Base-by-base conservation (phyloP, 2,888 invertebrate species). In the Oscheius sp. region DNA sequence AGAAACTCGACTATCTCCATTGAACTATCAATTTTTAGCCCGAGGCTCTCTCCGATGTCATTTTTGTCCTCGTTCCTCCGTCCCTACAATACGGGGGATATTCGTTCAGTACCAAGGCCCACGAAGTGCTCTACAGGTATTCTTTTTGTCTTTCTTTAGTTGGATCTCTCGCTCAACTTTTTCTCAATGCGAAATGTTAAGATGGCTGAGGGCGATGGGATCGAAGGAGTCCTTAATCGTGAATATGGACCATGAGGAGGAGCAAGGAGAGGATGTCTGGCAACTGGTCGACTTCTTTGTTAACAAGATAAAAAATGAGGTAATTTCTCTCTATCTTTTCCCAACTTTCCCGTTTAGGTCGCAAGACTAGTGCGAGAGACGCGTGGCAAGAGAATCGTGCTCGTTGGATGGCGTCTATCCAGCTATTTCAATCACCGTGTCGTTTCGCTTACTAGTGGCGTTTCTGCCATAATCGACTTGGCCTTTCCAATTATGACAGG, bases 51-150 rank as follows among this genome's bases (percentile, higher is more conserved):
- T 55, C 73, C 10, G 75, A 82, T 63, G 78, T 77, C 53, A 74
- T 81, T 70, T 74, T 82, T 70, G 73, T 82, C 67, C 76, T 82
- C 48, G 82, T 81, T 50, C 77, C 79, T 64, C 82, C 82, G 46
- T 67, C 77, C 65, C 70, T 82, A 48, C 57, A 71, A 50, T 58
- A 61, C 58, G 77, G 75, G 65, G 69, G 65, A 15, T 70, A 64
- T 27, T 31, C 31, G 4, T 50, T 37, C 57, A 65, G 57, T 45
- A 27, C 17, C 46, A 46, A 48, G 48, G 33, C 33, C 10, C 74
- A 77, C 39, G 78, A 78, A 29, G 57, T 39, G 15, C 55, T 79
- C 39, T 76, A 77, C 63, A 70, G 70, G 76, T 76, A 31, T 31
- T 20, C 6, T 23, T 48, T 48, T 48, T 48, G 12, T 23, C 4